Percentiles rank a stretch among this genome's conserved stretches.
Conservation (phyloP, 2,797 vertebrate species). For the Micropoecilia bifurca region DNA sequence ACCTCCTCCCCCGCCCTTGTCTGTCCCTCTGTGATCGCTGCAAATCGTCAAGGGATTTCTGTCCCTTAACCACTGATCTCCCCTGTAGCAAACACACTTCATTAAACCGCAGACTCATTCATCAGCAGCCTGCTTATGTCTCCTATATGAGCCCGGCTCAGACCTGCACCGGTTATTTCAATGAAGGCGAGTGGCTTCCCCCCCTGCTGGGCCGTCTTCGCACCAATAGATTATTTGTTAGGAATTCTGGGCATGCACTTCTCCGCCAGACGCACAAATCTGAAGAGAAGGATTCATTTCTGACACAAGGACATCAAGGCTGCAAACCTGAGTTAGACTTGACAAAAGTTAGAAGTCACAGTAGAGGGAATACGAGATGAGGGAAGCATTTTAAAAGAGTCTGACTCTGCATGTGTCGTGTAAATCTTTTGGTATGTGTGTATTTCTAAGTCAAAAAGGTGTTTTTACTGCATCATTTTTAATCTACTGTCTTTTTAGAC, state of each 20-base stretch:
- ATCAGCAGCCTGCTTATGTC: constrained; percentile 62
- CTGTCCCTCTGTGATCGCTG: constrained; percentile 32
- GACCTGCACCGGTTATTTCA: constrained; percentile 53
- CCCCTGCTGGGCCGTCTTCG: constrained; percentile 47
- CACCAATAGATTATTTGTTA: constrained; percentile 67
- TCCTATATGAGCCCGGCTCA: constrained; percentile 46
- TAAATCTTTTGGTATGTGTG: not conserved
- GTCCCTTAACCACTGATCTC: constrained; percentile 65
- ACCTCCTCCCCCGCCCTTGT: not conserved
- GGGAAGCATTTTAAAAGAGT: constrained; percentile 3
- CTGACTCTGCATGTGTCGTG: constrained; percentile 21
- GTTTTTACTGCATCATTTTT: not conserved
- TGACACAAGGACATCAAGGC: constrained; percentile 46
- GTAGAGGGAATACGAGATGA: constrained; percentile 12
- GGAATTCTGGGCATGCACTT: constrained; percentile 64
- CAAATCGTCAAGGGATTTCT: constrained; percentile 58
- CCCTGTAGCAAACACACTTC: constrained; percentile 76
- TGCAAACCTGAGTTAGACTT: constrained; percentile 54
- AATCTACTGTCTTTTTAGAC: not conserved
- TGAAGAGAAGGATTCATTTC: constrained; percentile 59
- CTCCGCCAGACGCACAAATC: constrained; percentile 53
- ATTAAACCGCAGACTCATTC: constrained; percentile 75
- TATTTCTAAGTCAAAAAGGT: not conserved
- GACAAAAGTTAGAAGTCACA: constrained; percentile 47
- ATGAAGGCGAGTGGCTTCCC: constrained; percentile 49